Evolutionary conservation across 2,113 vertebrate species (phyloP).

Genomic region (Etia nguti): DNA sequence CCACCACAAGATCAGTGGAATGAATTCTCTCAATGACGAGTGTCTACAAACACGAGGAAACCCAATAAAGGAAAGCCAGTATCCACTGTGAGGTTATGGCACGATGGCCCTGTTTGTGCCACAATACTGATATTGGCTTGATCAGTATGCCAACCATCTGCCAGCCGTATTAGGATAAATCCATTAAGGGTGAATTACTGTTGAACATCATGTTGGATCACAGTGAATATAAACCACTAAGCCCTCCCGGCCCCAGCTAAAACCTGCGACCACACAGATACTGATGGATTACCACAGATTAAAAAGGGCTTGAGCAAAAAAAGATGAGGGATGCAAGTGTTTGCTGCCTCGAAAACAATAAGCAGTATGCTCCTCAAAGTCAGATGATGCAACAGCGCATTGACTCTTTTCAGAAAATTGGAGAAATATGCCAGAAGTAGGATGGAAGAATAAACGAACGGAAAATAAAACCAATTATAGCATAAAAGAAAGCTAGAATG

Average conservation of each 20-base stretch:
- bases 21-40: background rate
- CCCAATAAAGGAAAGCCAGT: background rate
- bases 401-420: background rate
- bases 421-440: background rate
- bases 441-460: background rate
- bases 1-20: background rate
- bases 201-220: constrained; percentile 30
- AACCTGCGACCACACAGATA: background rate
- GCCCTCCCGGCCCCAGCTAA: background rate
- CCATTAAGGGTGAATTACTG: constrained; percentile 38
- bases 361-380: background rate
- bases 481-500: background rate
- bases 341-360: background rate
- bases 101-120: background rate
- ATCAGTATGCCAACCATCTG: constrained; percentile 39
- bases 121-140: constrained; percentile 42
- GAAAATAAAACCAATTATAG: background rate
- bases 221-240: constrained; percentile 21
- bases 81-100: background rate
- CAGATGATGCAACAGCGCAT: background rate
- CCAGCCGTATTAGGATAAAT: constrained; percentile 40
- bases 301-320: constrained; percentile 1
- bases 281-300: constrained; percentile 59
- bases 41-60: background rate
- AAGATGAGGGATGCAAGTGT: background rate